Evolutionary conservation across 1,140 invertebrate species (phyloP).

Genomic region (Idris sp.): DNA sequence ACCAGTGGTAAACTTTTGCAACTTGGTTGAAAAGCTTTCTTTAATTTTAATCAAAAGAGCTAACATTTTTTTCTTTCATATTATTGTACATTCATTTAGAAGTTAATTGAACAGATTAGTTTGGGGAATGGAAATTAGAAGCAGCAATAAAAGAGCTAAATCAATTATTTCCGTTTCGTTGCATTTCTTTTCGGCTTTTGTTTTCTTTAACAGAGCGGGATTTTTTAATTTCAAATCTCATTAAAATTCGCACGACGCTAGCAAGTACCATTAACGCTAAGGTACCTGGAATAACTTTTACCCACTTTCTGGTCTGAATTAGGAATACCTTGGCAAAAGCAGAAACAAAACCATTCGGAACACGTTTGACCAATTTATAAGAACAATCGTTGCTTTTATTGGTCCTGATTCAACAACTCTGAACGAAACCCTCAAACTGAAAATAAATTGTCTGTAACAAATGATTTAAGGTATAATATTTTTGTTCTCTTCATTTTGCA

Average conservation of each 20-base stretch:
- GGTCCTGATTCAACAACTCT: constrained; percentile 36
- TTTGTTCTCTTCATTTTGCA: no score
- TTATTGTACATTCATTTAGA: no score
- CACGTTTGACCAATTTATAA: constrained; percentile 57
- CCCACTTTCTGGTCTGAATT: constrained; percentile 40
- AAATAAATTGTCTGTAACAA: constrained; percentile 45
- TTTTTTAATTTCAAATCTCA: constrained; percentile 74
- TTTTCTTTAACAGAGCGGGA: constrained; percentile 17
- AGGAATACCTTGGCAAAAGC: constrained; percentile 31
- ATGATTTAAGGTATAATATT: no score
- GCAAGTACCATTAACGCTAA: constrained; percentile 70
- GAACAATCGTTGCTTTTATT: constrained; percentile 36
- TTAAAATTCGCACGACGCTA: constrained; percentile 70
- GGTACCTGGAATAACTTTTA: constrained; percentile 24
- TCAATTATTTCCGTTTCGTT: constrained; percentile 7
- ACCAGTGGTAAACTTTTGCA: no score
- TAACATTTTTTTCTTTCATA: no score
- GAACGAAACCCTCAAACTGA: constrained; percentile 20
- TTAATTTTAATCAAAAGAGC: no score
- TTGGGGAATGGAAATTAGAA: not conserved
- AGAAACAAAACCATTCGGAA: constrained; percentile 36
- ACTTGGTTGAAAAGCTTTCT: no score
- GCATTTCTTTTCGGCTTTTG: not conserved
- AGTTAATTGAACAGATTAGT: no score
- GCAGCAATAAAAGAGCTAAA: no score